Evolutionary conservation across 1,140 invertebrate species (phyloP).

Genomic region (Patella vulgata): DNA sequence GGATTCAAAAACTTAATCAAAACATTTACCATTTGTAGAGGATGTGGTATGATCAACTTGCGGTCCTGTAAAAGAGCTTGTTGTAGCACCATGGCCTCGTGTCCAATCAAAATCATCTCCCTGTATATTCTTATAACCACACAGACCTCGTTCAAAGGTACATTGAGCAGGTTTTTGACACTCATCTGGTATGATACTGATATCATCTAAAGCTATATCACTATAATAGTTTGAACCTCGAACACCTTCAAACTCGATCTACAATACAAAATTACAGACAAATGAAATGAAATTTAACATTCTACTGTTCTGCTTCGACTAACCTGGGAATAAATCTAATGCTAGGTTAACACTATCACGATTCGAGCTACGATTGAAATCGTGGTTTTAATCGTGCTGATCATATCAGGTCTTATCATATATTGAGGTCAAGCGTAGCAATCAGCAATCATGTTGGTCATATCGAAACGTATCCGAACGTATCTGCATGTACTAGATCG

Average conservation of each 20-base stretch:
- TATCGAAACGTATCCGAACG: too few relatives aligned
- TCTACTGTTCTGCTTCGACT: too few relatives aligned
- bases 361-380: too few relatives aligned
- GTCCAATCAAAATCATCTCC: slow-evolving; percentile 61
- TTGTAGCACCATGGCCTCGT: slow-evolving; percentile 38
- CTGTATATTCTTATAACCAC: slow-evolving; percentile 49
- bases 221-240: slow-evolving; percentile 66
- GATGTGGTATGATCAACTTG: slow-evolving; percentile 51
- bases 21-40: slow-evolving; percentile 38
- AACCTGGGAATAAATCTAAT: too few relatives aligned
- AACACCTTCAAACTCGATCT: slow-evolving; percentile 49
- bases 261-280: background rate
- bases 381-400: too few relatives aligned
- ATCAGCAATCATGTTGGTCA: too few relatives aligned
- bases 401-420: too few relatives aligned
- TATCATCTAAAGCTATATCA: slow-evolving; percentile 79
- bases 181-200: slow-evolving; percentile 50
- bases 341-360: too few relatives aligned
- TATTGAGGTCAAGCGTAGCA: too few relatives aligned
- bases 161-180: slow-evolving; percentile 39
- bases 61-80: slow-evolving; percentile 48
- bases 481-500: too few relatives aligned
- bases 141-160: slow-evolving; percentile 54
- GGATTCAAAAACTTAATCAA: too few relatives aligned
- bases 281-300: too few relatives aligned